Conservation (phyloP, 2,888 invertebrate species). For the Dioctria rufipes region DNA sequence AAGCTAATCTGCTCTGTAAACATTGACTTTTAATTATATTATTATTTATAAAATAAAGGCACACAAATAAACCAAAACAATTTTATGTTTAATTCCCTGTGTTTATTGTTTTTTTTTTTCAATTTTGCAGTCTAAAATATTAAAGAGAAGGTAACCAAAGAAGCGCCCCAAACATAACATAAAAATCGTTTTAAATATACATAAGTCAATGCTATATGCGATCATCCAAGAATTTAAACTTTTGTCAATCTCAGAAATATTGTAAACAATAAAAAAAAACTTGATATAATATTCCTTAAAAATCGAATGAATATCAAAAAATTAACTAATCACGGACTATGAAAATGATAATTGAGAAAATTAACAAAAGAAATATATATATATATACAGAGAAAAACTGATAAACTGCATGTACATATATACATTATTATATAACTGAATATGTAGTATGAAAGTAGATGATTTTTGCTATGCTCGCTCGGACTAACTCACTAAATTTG, state of each 20-base stretch:
- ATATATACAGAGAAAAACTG: neutral
- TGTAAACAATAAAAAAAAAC: neutral
- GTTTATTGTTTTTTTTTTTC: too few species aligned
- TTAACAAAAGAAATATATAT: neutral
- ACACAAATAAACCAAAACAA: too few species aligned
- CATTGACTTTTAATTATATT: too few species aligned
- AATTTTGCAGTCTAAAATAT: too few species aligned
- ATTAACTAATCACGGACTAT: too few species aligned
- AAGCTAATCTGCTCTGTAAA: too few species aligned
- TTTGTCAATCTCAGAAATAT: neutral
- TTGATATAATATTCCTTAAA: neutral
- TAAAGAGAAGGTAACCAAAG: too few species aligned
- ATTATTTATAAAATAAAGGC: too few species aligned
- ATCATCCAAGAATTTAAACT: neutral
- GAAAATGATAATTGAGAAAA: neutral
- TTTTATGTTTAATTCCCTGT: too few species aligned
- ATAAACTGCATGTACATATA: slow-evolving; percentile 43
- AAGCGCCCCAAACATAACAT: too few species aligned
- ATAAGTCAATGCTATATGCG: too few species aligned
- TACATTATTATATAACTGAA: slow-evolving; percentile 1
- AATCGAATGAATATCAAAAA: neutral
- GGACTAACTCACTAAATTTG: slow-evolving; percentile 31
- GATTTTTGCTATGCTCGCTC: slow-evolving; percentile 40
- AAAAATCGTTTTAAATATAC: too few species aligned
- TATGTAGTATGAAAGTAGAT: slow-evolving; percentile 42